Evolutionary conservation across 2,113 vertebrate genomes (phyloP).

Genomic region (Electrona antarctica): DNA sequence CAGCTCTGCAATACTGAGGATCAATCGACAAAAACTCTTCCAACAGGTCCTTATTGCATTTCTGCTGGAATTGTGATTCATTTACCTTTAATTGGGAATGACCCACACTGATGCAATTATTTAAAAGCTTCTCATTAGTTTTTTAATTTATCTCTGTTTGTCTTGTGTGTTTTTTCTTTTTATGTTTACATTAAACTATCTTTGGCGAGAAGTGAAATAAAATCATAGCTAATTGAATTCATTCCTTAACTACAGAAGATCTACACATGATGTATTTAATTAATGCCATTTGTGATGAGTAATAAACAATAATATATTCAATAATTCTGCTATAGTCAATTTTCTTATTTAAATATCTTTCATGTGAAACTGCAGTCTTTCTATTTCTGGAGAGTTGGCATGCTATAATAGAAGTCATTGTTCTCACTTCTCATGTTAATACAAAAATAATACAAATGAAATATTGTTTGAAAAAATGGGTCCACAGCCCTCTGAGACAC

Average conservation of each 20-base stretch:
- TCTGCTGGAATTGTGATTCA: conserved; percentile 27
- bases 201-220: conserved; percentile 64
- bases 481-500: too few relatives aligned
- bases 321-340: conserved; percentile 8
- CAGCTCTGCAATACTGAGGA: conserved; percentile 17
- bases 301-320: conserved; percentile 86
- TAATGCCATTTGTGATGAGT: conserved; percentile 79
- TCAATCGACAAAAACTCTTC: conserved; percentile 6
- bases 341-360: conserved; percentile 9
- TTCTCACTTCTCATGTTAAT: too few relatives aligned
- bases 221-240: conserved; percentile 74
- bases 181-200: conserved; percentile 70
- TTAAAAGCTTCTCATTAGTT: conserved; percentile 26
- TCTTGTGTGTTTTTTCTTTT: conserved; percentile 59
- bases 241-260: conserved; percentile 74
- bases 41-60: conserved; percentile 40
- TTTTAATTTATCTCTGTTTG: conserved; percentile 21
- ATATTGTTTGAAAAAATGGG: too few relatives aligned
- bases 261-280: conserved; percentile 80
- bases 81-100: conserved; percentile 26
- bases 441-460: too few relatives aligned
- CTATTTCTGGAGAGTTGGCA: too few relatives aligned
- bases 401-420: too few relatives aligned
- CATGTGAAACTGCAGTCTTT: too few relatives aligned
- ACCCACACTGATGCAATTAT: conserved; percentile 43